Percentiles rank a stretch among this genome's conserved stretches.
Evolutionary conservation across 1,140 invertebrate genomes (phyloP).

Genomic region (Stegodyphus dumicola): DNA sequence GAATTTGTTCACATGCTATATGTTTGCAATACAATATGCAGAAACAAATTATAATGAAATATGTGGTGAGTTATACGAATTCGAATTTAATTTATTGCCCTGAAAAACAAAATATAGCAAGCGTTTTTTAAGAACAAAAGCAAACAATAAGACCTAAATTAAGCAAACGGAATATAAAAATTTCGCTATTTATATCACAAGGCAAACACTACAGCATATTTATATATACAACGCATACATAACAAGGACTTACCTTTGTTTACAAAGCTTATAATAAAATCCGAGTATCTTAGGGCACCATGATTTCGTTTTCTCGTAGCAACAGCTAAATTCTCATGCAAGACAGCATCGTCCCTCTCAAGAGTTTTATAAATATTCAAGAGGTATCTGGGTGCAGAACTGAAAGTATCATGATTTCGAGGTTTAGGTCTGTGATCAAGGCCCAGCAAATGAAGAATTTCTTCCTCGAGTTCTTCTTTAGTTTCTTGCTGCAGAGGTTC

Average conservation of each 20-base stretch:
- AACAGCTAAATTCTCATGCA: conserved; percentile 68
- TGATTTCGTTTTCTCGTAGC: conserved; percentile 83
- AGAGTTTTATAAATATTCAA: conserved; percentile 87
- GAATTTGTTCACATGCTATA: no score
- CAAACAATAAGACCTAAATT: no score
- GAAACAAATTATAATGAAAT: no score
- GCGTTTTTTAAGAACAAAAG: no score
- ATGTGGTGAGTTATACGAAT: no score
- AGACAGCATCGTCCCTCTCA: conserved; percentile 72
- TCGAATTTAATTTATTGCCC: no score
- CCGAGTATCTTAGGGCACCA: conserved; percentile 85
- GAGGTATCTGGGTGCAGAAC: conserved; percentile 88
- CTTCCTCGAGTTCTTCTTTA: conserved; percentile 84
- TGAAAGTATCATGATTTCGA: conserved; percentile 70
- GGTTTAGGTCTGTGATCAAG: conserved; percentile 81
- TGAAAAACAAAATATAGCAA: no score
- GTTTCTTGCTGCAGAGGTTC: conserved; percentile 79
- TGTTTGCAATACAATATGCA: no score
- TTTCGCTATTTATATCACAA: no score
- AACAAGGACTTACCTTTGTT: conserved; percentile 68
- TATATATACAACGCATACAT: background rate
- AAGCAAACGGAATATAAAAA: no score
- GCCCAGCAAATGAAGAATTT: conserved; percentile 87
- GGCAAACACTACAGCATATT: no score
- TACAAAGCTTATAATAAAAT: conserved; percentile 92